Evolutionary conservation across 2,113 vertebrate species (phyloP).

Genomic region (Morone saxatilis): DNA sequence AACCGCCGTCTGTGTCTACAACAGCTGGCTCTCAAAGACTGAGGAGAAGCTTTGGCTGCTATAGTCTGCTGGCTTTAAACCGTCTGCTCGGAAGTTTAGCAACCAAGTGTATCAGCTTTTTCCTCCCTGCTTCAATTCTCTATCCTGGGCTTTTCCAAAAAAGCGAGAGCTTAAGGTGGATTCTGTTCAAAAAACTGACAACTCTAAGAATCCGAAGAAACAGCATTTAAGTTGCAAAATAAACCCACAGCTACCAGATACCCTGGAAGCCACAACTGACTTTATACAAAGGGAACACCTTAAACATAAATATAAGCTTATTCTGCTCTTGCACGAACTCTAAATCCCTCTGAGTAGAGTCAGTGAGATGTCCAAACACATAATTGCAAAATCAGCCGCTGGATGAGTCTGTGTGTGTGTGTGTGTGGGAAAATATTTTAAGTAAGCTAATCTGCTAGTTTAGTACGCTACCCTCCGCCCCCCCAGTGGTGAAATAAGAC

Average conservation of each 20-base stretch:
- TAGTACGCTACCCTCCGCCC: not conserved
- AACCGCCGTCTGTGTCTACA: slow-evolving; percentile 4
- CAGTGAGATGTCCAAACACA: not conserved
- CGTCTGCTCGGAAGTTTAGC: not conserved
- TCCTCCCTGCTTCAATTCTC: not conserved
- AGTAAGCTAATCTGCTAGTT: slow-evolving; percentile 30
- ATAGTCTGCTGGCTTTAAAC: not conserved
- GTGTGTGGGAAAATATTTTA: slow-evolving; percentile 2
- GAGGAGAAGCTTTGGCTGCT: not conserved
- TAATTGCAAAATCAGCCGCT: not conserved
- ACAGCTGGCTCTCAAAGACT: not conserved
- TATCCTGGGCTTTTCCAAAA: not conserved
- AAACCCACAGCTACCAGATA: not conserved
- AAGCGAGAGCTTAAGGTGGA: not conserved
- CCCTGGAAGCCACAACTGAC: not conserved
- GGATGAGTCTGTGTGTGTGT: not conserved
- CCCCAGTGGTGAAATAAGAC: slow-evolving; percentile 64
- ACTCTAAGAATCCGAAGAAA: too few species aligned
- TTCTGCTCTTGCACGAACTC: not conserved
- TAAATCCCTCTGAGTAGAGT: not conserved
- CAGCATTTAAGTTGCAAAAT: slow-evolving; percentile 12
- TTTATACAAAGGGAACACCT: not conserved
- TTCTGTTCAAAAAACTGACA: not conserved
- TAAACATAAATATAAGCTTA: not conserved
- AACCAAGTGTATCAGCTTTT: not conserved